Evolutionary conservation across 2,113 vertebrate species (phyloP), one percentile per base, ranked within the genome.

Genomic region (Climacteris rufus): DNA sequence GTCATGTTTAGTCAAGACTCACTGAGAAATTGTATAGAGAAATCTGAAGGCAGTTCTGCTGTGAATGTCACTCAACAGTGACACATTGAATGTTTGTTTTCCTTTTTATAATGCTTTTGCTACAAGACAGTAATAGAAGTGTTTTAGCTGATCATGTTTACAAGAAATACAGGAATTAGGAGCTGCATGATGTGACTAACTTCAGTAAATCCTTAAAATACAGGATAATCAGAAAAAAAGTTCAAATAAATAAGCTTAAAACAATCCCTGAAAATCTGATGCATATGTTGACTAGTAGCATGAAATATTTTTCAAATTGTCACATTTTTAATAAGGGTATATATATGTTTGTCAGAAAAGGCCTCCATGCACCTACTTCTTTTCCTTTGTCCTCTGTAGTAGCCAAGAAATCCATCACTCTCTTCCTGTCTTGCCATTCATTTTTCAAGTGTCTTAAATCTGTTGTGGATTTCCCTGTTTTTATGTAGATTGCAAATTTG

Each of bases 341-440:
- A 71, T 57, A 63, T 59, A 9, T 17, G 8, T 68, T 69, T 49
- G 27, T 31, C 35, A 86, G n/a, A 47, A 65, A 74, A 83, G 18
- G 11, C 2, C 0, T 78, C 45, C 4, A 1, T 53, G 11, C 2
- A 28, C 20, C 8, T 57, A 10, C 8, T 81, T 6, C 8, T 68
- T 82, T 69, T 82, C 27, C 35, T 91, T 78, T 3, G 0, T 81
- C 25, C 10, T 53, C 18, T 53, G 13, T 49, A 61, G 21, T 28
- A 80, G 35, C 25, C 19, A 70, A 61, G 63, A 96, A 90, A 86
- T 71, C 15, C 10, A 35, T 52, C 30, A 22, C 5, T 37, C 9
- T 81, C 60, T 81, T 47, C 17, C 37, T 84, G 42, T 47, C 16
- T 30, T 82, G 45, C 20, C 5, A 35, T 64, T 94, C 2, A 30